Evolutionary conservation across 2,113 vertebrate genomes (phyloP).

Genomic region (Microcebus ravelobensis): DNA sequence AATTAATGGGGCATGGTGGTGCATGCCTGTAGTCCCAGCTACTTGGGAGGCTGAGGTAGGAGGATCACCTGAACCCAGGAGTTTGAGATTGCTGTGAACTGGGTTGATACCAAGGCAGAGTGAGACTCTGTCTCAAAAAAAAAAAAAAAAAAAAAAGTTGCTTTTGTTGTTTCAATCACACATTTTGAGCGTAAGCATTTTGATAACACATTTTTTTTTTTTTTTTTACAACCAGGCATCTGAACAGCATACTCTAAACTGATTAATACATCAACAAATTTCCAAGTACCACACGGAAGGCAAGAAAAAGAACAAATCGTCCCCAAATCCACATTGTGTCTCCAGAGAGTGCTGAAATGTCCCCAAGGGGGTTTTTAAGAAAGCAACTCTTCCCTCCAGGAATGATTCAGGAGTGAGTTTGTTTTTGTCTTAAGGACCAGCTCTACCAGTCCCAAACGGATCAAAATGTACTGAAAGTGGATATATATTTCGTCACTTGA

Average conservation of each 20-base stretch:
- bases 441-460: background rate
- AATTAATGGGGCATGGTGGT: too few relatives aligned
- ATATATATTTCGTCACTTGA: background rate
- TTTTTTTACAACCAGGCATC: background rate
- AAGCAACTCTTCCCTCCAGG: background rate
- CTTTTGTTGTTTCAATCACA: background rate
- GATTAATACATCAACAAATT: background rate
- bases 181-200: background rate
- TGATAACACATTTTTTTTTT: background rate
- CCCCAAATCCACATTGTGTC: slow-evolving; percentile 5
- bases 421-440: background rate
- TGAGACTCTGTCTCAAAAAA: too few relatives aligned
- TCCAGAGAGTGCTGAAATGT: background rate
- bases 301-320: slow-evolving; percentile 35
- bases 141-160: too few relatives aligned
- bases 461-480: background rate
- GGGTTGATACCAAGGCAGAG: too few relatives aligned
- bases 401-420: slow-evolving; percentile 39
- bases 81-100: too few relatives aligned
- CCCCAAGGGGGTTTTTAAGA: background rate
- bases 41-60: too few relatives aligned
- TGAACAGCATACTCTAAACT: background rate
- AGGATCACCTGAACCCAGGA: too few relatives aligned
- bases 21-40: too few relatives aligned
- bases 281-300: slow-evolving; percentile 29